phyloP scores from a whole-genome alignment of 2,888 invertebrate species.

The Pyralis farinalis region DNA sequence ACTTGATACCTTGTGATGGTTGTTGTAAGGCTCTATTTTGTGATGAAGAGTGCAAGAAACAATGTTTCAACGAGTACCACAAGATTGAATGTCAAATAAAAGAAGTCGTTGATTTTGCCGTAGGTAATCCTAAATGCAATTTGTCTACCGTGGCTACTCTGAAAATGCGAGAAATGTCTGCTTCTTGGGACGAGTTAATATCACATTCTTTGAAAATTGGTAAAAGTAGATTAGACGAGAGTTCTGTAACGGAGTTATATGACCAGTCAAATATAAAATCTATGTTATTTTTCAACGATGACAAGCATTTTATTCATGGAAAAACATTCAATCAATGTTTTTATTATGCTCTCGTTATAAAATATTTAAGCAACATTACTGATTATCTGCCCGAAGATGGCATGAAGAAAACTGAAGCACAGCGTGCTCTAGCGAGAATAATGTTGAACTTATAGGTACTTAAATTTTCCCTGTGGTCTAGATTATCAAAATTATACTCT shows the following conservation, averaged over 20 bases:
- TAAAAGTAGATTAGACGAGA: conserved; percentile 14
- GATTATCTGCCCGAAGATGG: conserved; percentile 20
- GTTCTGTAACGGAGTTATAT: conserved; percentile 21
- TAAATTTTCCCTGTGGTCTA: conserved; percentile 4
- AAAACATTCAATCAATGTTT: conserved; percentile 22
- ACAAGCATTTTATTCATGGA: conserved; percentile 23
- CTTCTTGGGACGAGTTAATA: conserved; percentile 25
- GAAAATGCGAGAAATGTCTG: conserved; percentile 20
- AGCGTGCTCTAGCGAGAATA: conserved; percentile 21
- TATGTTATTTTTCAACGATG: conserved; percentile 18
- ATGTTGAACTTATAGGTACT: conserved; percentile 19
- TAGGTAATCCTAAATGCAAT: not conserved
- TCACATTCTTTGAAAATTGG: conserved; percentile 20
- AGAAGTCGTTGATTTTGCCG: not conserved
- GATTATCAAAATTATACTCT: not conserved
- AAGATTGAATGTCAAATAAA: conserved; percentile 25
- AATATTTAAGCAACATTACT: conserved; percentile 17
- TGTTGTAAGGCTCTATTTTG: conserved; percentile 30
- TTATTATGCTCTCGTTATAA: conserved; percentile 20
- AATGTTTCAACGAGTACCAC: conserved; percentile 24
- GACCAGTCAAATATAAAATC: conserved; percentile 19
- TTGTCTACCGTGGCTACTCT: conserved; percentile 23
- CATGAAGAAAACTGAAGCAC: conserved; percentile 18
- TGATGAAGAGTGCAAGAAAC: conserved; percentile 22
- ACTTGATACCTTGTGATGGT: conserved; percentile 28